A percentile compares a stretch with the other conserved stretches of the same genome.
Evolutionary conservation across 1,140 invertebrate genomes (phyloP).

Genomic region (Brachionus angularis): DNA sequence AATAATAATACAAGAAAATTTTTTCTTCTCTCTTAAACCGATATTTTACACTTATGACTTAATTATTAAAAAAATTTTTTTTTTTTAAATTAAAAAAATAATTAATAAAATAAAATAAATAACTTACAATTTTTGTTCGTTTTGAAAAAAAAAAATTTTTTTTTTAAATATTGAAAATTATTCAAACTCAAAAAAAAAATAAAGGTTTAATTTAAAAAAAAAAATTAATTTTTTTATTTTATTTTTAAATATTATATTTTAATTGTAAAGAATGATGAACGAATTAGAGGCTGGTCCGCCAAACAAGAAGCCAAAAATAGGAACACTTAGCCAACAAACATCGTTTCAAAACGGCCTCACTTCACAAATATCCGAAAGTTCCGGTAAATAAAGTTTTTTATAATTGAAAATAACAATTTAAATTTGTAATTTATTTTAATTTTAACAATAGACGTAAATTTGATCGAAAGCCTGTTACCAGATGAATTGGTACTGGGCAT

Average conservation of each 20-base stretch:
- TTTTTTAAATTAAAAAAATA: no score
- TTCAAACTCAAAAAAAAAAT: no score
- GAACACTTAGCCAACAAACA: constrained; percentile 13
- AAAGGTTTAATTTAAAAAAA: not conserved
- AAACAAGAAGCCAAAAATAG: constrained; percentile 40
- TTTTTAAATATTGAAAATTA: no score
- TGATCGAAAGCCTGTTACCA: constrained; percentile 21
- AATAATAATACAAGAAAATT: no score
- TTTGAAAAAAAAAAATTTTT: no score
- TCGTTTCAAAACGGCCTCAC: not conserved
- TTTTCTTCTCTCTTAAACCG: no score
- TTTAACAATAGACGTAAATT: not conserved
- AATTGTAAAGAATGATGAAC: not conserved
- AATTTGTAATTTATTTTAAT: not conserved
- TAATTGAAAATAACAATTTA: not conserved
- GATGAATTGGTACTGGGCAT: not conserved
- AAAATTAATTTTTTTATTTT: not conserved
- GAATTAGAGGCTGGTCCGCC: constrained; percentile 36
- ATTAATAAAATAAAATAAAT: no score
- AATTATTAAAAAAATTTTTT: no score
- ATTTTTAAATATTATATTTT: not conserved
- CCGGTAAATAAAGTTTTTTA: not conserved
- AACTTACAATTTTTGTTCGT: no score
- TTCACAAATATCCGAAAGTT: not conserved
- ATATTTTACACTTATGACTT: no score